Evolutionary conservation across 1,140 invertebrate species (phyloP).

Genomic region (Brachionus plicatilis): DNA sequence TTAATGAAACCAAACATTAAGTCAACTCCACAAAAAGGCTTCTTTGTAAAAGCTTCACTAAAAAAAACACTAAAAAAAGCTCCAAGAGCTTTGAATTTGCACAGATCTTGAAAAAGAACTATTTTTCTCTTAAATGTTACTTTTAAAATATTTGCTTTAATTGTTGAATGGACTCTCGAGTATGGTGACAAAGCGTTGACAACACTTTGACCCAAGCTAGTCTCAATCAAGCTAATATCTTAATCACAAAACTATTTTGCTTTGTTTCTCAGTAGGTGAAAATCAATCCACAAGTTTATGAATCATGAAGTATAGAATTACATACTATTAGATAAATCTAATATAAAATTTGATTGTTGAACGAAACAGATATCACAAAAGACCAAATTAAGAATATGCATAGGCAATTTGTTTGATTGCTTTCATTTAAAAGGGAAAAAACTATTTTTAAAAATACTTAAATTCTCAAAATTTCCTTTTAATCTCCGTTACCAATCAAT

Average conservation of each 20-base stretch:
- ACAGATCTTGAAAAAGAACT: not conserved
- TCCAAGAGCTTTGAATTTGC: not conserved
- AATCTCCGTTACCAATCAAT: not conserved
- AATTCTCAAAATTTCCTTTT: not conserved
- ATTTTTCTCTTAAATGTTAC: not conserved
- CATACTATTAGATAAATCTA: not conserved
- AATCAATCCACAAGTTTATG: not conserved
- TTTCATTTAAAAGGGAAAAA: not conserved
- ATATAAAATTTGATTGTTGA: not conserved
- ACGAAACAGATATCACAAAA: not conserved
- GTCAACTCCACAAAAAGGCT: not conserved
- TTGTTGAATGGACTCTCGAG: not conserved
- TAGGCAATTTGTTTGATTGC: not conserved
- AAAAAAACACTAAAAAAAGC: not conserved
- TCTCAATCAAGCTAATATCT: not conserved
- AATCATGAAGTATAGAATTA: not conserved
- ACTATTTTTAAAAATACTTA: not conserved
- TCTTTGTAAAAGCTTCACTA: not conserved
- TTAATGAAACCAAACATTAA: not conserved
- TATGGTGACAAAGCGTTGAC: not conserved
- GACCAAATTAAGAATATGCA: not conserved
- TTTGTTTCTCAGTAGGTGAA: not conserved
- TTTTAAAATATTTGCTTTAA: not conserved
- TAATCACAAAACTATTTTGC: not conserved
- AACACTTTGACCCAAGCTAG: not conserved